These are phyloP conservation scores for Motacilla alba DNA, from an alignment of 2,113 vertebrate genomes.

Conservation along the genomic window DNA sequence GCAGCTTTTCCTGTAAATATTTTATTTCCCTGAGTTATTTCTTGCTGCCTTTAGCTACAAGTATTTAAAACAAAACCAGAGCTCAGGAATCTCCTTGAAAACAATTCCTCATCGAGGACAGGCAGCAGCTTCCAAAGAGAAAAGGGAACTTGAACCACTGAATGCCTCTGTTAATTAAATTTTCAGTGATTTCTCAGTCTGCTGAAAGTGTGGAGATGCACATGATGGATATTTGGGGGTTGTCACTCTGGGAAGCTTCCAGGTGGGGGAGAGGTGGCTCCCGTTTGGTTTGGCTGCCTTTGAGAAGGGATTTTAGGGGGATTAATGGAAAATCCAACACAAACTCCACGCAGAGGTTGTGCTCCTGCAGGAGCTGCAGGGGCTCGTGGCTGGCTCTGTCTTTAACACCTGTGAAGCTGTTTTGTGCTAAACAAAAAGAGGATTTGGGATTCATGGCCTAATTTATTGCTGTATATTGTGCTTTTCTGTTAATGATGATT, in stretches of 20 bases:
- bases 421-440: neutral
- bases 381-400: neutral
- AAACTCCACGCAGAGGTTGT: neutral
- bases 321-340: neutral
- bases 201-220: neutral
- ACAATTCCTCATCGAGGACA: neutral
- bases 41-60: neutral
- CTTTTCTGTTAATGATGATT: rapidly evolving
- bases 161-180: neutral
- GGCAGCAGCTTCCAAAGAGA: neutral
- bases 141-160: neutral
- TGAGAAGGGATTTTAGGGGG: neutral
- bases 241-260: neutral
- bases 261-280: neutral
- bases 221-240: neutral
- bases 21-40: neutral
- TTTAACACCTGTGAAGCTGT: neutral
- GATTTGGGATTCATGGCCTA: neutral
- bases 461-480: rapidly evolving
- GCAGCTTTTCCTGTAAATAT: neutral
- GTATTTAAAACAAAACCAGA: neutral
- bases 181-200: neutral
- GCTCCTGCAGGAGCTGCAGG: rapidly evolving
- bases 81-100: neutral
- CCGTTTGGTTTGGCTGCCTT: neutral